Percentiles rank a stretch among this genome's conserved stretches.
phyloP scores from a whole-genome alignment of 37 sponge, comb jelly and placozoan species.

The Mnemiopsis leidyi region DNA sequence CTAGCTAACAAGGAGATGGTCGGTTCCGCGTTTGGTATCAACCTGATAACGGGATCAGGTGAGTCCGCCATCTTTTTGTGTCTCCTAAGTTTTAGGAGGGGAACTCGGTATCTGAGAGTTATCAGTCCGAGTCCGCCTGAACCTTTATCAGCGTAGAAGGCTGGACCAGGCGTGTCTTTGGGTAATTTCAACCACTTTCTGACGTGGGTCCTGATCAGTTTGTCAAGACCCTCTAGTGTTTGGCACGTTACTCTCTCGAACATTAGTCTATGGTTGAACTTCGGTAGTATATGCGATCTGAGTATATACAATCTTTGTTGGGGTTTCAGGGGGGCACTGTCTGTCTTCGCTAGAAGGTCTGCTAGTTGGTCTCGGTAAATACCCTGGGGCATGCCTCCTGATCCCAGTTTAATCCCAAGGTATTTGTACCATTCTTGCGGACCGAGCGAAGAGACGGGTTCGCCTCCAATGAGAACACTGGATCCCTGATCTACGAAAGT shows the following conservation, averaged over 20 bases:
- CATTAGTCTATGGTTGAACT: not conserved
- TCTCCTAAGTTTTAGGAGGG: not conserved
- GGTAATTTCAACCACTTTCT: constrained; percentile 17
- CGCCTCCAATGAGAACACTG: not conserved
- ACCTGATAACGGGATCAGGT: not conserved
- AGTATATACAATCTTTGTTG: not conserved
- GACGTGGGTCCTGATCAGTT: not conserved
- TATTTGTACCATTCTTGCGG: not conserved
- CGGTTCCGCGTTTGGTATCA: not conserved
- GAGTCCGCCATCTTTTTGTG: not conserved
- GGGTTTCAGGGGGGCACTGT: constrained; percentile 6
- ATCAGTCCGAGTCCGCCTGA: not conserved
- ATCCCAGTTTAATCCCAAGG: not conserved
- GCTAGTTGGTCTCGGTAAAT: not conserved
- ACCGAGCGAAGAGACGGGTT: not conserved
- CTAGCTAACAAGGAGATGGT: not conserved
- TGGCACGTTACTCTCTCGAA: not conserved
- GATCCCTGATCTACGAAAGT: not conserved
- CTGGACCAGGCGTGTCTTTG: not conserved
- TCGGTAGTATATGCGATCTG: not conserved
- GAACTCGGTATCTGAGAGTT: not conserved
- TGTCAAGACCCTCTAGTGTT: not conserved
- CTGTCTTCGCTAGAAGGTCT: not conserved
- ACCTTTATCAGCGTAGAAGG: not conserved
- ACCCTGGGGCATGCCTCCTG: not conserved